Evolutionary conservation across 2,797 vertebrate genomes (phyloP), one percentile per base, ranked within the genome.

Genomic region (Gephyroberyx darwinii): DNA sequence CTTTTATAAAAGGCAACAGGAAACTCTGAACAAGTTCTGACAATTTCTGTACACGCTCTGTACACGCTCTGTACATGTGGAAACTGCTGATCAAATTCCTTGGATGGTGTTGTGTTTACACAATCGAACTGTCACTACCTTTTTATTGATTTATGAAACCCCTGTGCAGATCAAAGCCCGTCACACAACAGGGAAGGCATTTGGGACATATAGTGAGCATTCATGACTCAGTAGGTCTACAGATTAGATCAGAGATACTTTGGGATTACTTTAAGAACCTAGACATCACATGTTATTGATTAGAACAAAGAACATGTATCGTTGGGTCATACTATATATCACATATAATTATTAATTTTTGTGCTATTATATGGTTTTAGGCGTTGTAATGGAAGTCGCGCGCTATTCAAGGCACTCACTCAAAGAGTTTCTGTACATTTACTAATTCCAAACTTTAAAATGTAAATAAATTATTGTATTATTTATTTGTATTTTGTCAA

Each of bases 21-120:
- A 30, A 43, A 53, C 39, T 37, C 75, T 53, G 73, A 77, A 85
- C 90, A 90, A 78, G 91, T 88, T 77, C 61, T 22, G 68, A 84
- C 88, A 87, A 47, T 66, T 71, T 56, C 53, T 65, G 52, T 30
- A 65, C 71, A 69, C 61, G 59, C 20, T 59, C n/a, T n/a, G n/a
- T n/a, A n/a, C n/a, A n/a, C n/a, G n/a, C n/a, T 56, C 53, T 65
- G 52, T 30, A 65, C 71, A 69, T 58, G 59, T n/a, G 14, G 53
- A 41, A 41, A 39, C 35, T 43, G 57, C 35, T 33, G 33, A 48
- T 17, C 30, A 45, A 83, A 86, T 91, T 87, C 86, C 74, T 22
- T 35, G 39, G 76, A 71, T 60, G 37, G 65, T 20, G 30, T 17
- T 37, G 22, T n/a, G 50, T 31, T 3, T 14, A 5, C 1, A 26